Base-by-base conservation (phyloP, 2,113 vertebrate species). In the Phylloscopus trochilus region DNA sequence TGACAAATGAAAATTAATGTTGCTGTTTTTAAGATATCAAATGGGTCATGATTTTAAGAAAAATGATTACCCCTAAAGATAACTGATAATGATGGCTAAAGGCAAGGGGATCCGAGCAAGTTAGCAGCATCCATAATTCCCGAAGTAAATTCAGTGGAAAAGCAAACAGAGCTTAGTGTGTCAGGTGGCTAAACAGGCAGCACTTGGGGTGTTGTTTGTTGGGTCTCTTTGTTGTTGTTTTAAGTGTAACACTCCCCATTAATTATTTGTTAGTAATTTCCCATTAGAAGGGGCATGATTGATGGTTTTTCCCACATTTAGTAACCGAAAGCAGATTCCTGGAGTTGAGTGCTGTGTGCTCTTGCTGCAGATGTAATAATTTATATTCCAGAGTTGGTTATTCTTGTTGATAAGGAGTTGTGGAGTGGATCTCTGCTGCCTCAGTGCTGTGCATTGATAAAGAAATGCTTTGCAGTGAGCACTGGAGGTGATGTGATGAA, bases 1-100 rank as follows among this genome's bases (percentile, higher is more conserved):
- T 97, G 97, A 97, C 98, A 98, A 98, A 98, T 98, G 97, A 98
- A 96, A 98, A 98, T 98, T 96, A 98, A 98, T 98, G 98, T 83
- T 92, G 92, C 97, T 97, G 95, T 97, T 98, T 97, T 98, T 95
- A 96, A 97, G 94, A 95, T 98, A 98, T 97, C 95, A 97, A 97
- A 97, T 96, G 97, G 97, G 95, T 98, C 97, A 97, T 97, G 97
- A 95, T 96, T 98, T 97, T 96, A 97, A 97, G 93, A 97, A 95
- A 97, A 98, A 96, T 97, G 67, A 97, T 88, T 96, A 83, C 66
- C 91, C 90, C 56, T 72, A 26, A 89, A 96, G 90, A 96, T 95
- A 97, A 97, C 91, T 91, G 94, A 87, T 97, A 94, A 93, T 87
- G 90, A 94, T 96, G 74, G 91, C 88, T 85, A 7, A 89, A 77